Conservation (phyloP, 2,797 vertebrate genomes). For the Chaetophractus vellerosus region DNA sequence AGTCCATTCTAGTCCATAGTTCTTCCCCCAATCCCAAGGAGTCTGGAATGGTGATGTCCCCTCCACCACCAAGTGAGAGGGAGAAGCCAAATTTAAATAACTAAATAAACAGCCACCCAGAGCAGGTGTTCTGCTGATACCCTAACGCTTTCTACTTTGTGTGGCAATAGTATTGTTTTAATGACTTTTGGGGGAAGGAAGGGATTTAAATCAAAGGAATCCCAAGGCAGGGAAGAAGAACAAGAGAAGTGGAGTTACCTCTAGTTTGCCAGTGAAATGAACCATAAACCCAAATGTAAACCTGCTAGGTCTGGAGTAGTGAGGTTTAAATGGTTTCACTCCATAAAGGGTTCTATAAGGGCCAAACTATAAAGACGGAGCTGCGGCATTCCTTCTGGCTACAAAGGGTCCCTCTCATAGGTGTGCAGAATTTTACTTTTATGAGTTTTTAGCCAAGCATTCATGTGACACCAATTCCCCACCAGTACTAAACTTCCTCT, state of each 20-base stretch:
- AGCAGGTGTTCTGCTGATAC: not conserved
- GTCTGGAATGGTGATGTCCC: too few relatives aligned
- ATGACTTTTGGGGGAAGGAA: conserved; percentile 15
- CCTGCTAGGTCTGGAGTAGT: not conserved
- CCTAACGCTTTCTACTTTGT: not conserved
- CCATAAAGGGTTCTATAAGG: not conserved
- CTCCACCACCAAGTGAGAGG: too few relatives aligned
- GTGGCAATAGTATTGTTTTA: conserved; percentile 10
- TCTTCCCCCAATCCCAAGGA: too few relatives aligned
- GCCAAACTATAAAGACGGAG: not conserved
- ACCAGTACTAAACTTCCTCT: conserved; percentile 20
- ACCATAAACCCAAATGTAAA: not conserved
- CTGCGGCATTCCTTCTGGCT: not conserved
- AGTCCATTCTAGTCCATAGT: too few relatives aligned
- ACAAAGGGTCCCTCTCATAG: not conserved
- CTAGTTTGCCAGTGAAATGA: conserved; percentile 29
- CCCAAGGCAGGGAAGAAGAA: conserved; percentile 16
- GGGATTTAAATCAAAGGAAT: conserved; percentile 11
- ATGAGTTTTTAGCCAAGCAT: conserved; percentile 27
- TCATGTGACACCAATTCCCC: conserved; percentile 54
- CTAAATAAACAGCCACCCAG: not conserved
- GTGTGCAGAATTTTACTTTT: conserved; percentile 55
- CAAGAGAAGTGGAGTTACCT: not conserved
- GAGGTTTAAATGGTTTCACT: not conserved
- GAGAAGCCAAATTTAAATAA: conserved; percentile 37